Percentiles rank a stretch among this genome's conserved stretches.
These are phyloP conservation scores for Hirundichthys speculiger DNA, from an alignment of 2,113 vertebrate species.

Conservation along the genomic window DNA sequence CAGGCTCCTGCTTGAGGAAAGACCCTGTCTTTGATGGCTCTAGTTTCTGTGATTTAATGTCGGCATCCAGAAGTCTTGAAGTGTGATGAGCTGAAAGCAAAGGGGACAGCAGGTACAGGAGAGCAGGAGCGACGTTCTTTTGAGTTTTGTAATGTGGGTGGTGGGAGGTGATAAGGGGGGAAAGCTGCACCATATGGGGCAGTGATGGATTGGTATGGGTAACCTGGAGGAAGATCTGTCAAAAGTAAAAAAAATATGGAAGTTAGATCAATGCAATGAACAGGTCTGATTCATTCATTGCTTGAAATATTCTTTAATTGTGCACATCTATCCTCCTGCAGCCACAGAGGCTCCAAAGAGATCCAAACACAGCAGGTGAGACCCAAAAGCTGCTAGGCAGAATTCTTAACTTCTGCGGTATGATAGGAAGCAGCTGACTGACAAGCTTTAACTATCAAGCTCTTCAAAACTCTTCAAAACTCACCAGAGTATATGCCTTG, in stretches of 20 bases:
- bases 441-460: neutral
- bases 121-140: conserved; percentile 77
- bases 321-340: too few species aligned
- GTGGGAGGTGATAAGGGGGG: conserved; percentile 87
- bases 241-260: conserved; percentile 13
- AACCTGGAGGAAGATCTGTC: conserved; percentile 88
- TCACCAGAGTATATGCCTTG: conserved; percentile 88
- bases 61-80: conserved; percentile 72
- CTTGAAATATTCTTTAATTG: too few species aligned
- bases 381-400: too few species aligned
- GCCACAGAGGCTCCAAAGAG: too few species aligned
- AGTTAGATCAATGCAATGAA: neutral
- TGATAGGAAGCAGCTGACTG: too few species aligned
- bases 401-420: too few species aligned
- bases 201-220: conserved; percentile 88
- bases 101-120: conserved; percentile 79
- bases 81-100: conserved; percentile 73
- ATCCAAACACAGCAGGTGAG: too few species aligned
- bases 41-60: conserved; percentile 85
- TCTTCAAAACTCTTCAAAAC: conserved; percentile 20
- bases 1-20: conserved; percentile 53
- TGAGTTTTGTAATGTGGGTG: conserved; percentile 77
- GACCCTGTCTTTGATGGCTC: conserved; percentile 37
- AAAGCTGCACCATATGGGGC: conserved; percentile 88
- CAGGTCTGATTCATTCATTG: too few species aligned